Base-by-base conservation (phyloP, 1,140 invertebrate genomes). In the Pomacea maculata region DNA sequence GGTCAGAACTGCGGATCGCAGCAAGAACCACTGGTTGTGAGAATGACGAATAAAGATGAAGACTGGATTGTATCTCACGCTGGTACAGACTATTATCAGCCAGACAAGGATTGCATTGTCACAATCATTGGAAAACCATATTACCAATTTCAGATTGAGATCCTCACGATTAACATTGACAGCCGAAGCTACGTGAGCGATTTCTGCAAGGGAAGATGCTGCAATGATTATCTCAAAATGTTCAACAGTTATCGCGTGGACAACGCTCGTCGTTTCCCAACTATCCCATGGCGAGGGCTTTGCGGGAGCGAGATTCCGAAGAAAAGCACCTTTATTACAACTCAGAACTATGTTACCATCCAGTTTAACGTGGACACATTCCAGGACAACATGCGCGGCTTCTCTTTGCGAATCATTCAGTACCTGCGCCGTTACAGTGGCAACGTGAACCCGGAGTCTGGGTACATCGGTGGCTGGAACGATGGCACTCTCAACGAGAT, bases 391-490 rank as follows among this genome's bases (percentile, higher is more conserved):
- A 85, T 83, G 82, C 70, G 72, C 34, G 87, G 87, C 15, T 88
- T 88, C 75, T 25, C 64, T 17, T 29, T 88, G 63, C 74, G 67
- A 25, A 79, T 88, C 6, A 71, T 65, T 5, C 87, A 88, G 82
- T 85, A 81, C 82, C 80, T 82, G 8, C 83, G 85, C n/a, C 81
- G 83, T 7, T 86, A 83, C 78, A 80, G 84, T 57, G 85, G 86
- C 54, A 86, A 84, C 78, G 79, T 86, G 34, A 83, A 85, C 71
- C 85, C 84, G 15, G 82, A 84, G 71, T 81, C 81, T 4, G 86
- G 85, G 54, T 85, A 85, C 54, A 82, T 84, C 64, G 87, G 87
- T 80, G 87, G 87, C 15, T 88, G 87, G 87, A 88, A 86, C 85
- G 87, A 88, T 80, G 87, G 87, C 29, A 83, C 82, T 21, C 81